A percentile compares a stretch with the other conserved stretches of the same genome.
Evolutionary conservation across 2,888 invertebrate species (phyloP).

Genomic region (Lumbricus terrestris): DNA sequence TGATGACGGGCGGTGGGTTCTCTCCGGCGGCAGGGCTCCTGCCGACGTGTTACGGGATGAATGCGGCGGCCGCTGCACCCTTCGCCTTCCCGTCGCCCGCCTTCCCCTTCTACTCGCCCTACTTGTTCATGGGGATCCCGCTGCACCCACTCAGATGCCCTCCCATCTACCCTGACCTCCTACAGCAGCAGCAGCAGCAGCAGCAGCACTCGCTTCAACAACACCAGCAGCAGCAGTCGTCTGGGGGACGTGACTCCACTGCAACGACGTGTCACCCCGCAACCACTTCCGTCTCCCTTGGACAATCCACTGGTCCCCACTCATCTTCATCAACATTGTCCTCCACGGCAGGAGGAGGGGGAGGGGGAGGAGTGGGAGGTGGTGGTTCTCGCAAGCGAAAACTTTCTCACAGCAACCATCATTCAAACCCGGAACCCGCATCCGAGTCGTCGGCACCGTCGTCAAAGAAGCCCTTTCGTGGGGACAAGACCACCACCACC

Average conservation of each 20-base stretch:
- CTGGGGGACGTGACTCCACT: neutral
- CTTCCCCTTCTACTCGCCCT: slow-evolving; percentile 13
- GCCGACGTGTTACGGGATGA: slow-evolving; percentile 6
- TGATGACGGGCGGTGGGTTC: neutral
- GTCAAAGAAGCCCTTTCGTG: slow-evolving; percentile 7
- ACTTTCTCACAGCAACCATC: neutral
- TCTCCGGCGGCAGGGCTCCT: neutral
- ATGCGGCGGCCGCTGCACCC: neutral
- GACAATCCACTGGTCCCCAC: no score
- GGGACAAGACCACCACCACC: slow-evolving; percentile 6
- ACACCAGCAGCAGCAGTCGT: neutral
- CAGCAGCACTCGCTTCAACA: neutral
- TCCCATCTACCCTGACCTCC: neutral
- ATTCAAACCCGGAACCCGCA: neutral
- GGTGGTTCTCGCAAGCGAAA: neutral
- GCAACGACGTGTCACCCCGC: neutral
- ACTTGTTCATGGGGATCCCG: slow-evolving; percentile 9
- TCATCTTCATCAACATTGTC: neutral
- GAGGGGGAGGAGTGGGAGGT: no score
- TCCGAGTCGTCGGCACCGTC: neutral
- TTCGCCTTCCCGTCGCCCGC: slow-evolving; percentile 15
- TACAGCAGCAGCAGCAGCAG: neutral
- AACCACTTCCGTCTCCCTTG: neutral
- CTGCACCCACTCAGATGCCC: neutral
- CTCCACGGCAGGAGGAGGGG: neutral